These are phyloP conservation scores for Nymphalis urticae DNA, from an alignment of 2,888 invertebrate species.

Conservation along the genomic window DNA sequence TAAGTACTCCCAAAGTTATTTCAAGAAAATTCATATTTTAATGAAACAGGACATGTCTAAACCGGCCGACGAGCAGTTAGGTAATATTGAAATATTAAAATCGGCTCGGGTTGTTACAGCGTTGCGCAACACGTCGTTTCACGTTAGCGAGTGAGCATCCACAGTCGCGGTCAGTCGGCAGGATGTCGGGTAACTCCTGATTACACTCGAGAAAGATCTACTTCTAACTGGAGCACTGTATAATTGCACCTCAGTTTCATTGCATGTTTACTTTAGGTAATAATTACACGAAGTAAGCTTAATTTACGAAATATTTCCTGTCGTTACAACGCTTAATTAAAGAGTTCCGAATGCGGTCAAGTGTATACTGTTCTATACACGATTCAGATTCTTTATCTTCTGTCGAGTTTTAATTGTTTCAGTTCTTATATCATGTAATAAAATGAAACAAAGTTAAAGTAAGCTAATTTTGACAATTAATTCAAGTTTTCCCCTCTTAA, in stretches of 20 bases:
- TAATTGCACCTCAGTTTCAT: not conserved
- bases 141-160: not conserved
- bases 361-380: not conserved
- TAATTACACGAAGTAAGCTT: not conserved
- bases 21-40: not conserved
- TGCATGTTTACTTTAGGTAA: not conserved
- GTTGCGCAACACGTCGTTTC: conserved; percentile 2
- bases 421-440: too few relatives aligned
- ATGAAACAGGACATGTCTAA: conserved; percentile 1
- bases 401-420: too few relatives aligned
- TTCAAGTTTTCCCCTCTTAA: too few relatives aligned
- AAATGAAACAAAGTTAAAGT: too few relatives aligned
- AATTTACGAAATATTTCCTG: conserved; percentile 4
- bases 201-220: conserved; percentile 4
- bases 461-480: too few relatives aligned
- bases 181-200: conserved; percentile 10
- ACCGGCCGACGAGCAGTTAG: not conserved
- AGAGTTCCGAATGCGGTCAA: not conserved
- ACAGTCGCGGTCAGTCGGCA: not conserved
- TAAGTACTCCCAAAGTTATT: not conserved
- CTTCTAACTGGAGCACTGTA: not conserved
- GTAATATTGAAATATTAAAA: conserved; percentile 1
- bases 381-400: too few relatives aligned
- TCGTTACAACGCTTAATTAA: not conserved
- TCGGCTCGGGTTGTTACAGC: not conserved